phyloP scores from a whole-genome alignment of 2,113 vertebrate genomes.

The Stigmatopora nigra region DNA sequence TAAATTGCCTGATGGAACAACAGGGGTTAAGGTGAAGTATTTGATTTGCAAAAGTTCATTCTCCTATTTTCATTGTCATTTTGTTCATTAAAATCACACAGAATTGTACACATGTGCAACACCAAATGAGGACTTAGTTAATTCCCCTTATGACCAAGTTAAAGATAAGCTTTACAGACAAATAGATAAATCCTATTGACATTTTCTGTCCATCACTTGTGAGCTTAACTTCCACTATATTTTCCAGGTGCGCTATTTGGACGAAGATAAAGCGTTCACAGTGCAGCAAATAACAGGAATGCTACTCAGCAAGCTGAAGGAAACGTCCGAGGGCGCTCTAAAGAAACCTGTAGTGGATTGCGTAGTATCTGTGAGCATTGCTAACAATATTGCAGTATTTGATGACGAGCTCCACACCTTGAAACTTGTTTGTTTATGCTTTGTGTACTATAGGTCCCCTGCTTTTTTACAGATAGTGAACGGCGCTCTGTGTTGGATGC shows the following conservation, averaged over 20 bases:
- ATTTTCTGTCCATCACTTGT: not conserved
- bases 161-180: too few species aligned
- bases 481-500: conserved; percentile 88
- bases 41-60: conserved; percentile 1
- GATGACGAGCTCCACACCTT: not conserved
- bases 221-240: not conserved
- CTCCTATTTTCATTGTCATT: not conserved
- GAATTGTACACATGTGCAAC: not conserved
- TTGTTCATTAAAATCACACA: not conserved
- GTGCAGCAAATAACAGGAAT: conserved; percentile 89
- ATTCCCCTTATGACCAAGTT: too few species aligned
- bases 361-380: conserved; percentile 84
- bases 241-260: conserved; percentile 84
- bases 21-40: conserved; percentile 81
- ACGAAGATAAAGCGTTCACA: conserved; percentile 89
- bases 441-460: conserved; percentile 74
- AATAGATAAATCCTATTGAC: too few species aligned
- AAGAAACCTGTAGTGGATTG: conserved; percentile 96
- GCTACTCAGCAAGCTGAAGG: conserved; percentile 90
- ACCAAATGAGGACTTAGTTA: not conserved
- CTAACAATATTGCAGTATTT: not conserved
- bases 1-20: conserved; percentile 82
- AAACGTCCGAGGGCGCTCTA: conserved; percentile 86
- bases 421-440: not conserved
- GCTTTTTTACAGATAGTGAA: conserved; percentile 90